phyloP scores from a whole-genome alignment of 2,113 vertebrate genomes.

The Lethenteron reissneri region DNA sequence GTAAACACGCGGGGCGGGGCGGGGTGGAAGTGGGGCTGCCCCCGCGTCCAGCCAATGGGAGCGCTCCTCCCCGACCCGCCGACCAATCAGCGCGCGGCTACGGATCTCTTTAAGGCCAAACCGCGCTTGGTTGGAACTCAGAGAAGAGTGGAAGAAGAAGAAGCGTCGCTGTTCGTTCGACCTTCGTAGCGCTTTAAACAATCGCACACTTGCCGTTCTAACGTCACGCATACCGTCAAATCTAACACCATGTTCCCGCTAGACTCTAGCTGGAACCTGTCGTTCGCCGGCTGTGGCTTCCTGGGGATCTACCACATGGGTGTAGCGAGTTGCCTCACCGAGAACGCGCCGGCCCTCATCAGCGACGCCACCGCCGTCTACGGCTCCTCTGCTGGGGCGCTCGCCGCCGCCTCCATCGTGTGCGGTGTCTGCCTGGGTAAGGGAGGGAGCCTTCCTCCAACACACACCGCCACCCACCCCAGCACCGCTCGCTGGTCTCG shows the following conservation, averaged over 20 bases:
- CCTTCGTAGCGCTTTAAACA: no score
- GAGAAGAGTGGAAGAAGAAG: no score
- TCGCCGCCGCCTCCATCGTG: conserved; percentile 59
- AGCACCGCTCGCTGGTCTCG: not conserved
- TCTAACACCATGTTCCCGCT: conserved; percentile 40
- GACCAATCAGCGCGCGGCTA: no score
- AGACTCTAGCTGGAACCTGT: conserved; percentile 73
- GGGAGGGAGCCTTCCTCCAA: not conserved
- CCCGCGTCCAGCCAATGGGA: no score
- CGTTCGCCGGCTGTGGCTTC: conserved; percentile 88
- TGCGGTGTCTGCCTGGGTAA: conserved; percentile 55
- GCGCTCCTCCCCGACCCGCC: no score
- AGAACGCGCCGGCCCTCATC: conserved; percentile 66
- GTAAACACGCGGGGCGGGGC: no score
- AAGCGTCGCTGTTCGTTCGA: no score
- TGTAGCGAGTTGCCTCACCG: conserved; percentile 66
- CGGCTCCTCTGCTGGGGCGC: conserved; percentile 72
- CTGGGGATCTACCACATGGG: conserved; percentile 82
- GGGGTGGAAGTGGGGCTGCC: no score
- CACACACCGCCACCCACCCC: not conserved
- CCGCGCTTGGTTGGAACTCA: no score
- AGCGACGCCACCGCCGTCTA: conserved; percentile 62
- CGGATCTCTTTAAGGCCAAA: no score
- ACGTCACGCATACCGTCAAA: no score
- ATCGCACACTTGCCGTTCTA: no score